Evolutionary conservation across 2,888 invertebrate genomes (phyloP).

Genomic region (Laothoe populi): DNA sequence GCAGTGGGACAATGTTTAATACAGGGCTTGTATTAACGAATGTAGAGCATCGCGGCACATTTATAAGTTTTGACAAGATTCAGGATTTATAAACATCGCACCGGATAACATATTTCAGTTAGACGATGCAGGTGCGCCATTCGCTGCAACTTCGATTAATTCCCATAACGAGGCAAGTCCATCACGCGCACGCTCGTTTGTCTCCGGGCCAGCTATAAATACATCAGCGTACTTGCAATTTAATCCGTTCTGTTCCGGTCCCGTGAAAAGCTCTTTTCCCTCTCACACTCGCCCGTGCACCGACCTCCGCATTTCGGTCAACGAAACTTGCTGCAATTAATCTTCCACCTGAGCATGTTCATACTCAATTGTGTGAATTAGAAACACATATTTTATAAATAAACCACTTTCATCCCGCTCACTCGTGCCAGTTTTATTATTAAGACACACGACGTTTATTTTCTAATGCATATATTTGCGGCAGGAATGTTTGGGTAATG

Average conservation of each 20-base stretch:
- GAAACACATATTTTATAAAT: conserved; percentile 49
- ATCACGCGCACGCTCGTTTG: conserved; percentile 82
- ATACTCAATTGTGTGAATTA: conserved; percentile 60
- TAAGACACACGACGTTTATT: not conserved
- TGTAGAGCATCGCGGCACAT: conserved; percentile 28
- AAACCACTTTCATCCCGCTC: not conserved
- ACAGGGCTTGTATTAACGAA: too few relatives aligned
- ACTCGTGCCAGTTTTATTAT: not conserved
- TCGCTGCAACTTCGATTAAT: conserved; percentile 82
- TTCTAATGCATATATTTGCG: not conserved
- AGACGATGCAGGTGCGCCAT: conserved; percentile 75
- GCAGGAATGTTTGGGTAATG: not conserved
- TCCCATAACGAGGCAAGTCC: conserved; percentile 84
- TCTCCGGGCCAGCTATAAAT: conserved; percentile 82
- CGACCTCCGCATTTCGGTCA: conserved; percentile 57
- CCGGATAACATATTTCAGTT: conserved; percentile 71
- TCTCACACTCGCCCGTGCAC: conserved; percentile 50
- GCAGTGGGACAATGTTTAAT: too few relatives aligned
- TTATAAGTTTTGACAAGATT: conserved; percentile 35
- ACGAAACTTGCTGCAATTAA: conserved; percentile 72
- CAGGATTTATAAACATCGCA: conserved; percentile 43
- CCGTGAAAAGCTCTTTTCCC: conserved; percentile 61
- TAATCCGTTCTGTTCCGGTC: conserved; percentile 80
- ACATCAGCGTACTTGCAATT: conserved; percentile 84
- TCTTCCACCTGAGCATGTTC: conserved; percentile 59